phyloP scores from a whole-genome alignment of 2,797 vertebrate genomes.

The Sebastes oblongus region DNA sequence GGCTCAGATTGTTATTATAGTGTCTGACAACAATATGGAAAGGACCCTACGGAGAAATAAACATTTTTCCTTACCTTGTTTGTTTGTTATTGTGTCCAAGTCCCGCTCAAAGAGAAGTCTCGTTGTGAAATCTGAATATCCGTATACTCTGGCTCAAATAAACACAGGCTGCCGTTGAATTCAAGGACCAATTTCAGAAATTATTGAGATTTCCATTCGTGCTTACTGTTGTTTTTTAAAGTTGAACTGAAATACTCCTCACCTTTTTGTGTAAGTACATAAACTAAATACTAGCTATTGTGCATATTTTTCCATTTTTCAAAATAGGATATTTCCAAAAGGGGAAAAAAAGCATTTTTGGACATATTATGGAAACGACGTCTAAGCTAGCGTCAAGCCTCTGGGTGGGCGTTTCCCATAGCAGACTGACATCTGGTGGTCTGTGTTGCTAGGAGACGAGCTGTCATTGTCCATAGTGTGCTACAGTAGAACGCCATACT shows the following conservation, averaged over 20 bases:
- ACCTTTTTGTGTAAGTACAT: background rate
- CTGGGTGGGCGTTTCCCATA: background rate
- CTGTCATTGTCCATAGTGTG: background rate
- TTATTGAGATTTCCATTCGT: background rate
- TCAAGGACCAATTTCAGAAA: background rate
- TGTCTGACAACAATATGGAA: background rate
- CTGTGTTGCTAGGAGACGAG: background rate
- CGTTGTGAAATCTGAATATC: background rate
- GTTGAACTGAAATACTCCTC: background rate
- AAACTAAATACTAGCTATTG: background rate
- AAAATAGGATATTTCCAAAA: background rate
- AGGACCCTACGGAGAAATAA: background rate
- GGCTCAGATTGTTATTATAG: background rate
- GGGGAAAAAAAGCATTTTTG: no score
- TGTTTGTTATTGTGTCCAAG: background rate
- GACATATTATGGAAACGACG: rapidly evolving
- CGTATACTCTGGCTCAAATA: background rate
- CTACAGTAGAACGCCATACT: background rate
- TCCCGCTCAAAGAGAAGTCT: background rate
- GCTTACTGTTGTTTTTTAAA: background rate
- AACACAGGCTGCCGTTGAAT: rapidly evolving
- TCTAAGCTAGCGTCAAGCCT: background rate
- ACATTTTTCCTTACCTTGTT: background rate
- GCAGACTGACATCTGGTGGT: background rate
- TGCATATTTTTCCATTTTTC: background rate